Evolutionary conservation across 2,113 vertebrate genomes (phyloP).

Genomic region (Rhegmatorhina hoffmannsi): DNA sequence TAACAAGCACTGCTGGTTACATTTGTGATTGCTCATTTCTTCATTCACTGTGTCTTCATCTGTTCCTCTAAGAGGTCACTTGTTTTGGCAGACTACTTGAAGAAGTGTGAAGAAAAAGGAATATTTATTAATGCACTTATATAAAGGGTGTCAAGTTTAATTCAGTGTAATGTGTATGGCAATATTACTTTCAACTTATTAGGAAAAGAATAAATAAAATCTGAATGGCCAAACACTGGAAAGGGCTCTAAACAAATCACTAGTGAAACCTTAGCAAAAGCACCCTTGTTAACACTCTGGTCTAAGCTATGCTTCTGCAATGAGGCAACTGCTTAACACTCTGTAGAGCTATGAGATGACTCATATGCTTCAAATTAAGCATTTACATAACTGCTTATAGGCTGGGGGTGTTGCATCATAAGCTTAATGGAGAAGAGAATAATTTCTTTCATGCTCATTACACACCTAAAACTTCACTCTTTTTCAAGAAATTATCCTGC

Average conservation of each 20-base stretch:
- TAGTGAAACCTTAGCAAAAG: not conserved
- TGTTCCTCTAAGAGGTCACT: not conserved
- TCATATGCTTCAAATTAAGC: constrained; percentile 33
- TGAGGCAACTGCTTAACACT: constrained; percentile 6
- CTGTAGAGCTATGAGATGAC: not conserved
- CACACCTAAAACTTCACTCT: not conserved
- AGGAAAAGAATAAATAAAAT: constrained; percentile 36
- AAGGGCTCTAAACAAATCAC: not conserved
- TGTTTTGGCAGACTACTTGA: not conserved
- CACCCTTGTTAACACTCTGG: not conserved
- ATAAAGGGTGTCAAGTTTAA: not conserved
- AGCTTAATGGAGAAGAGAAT: not conserved
- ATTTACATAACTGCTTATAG: constrained; percentile 42
- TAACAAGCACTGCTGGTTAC: not conserved
- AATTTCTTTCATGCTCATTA: not conserved
- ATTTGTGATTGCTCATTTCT: constrained; percentile 7
- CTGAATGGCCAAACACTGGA: not conserved
- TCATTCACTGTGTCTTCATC: not conserved
- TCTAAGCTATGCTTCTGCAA: not conserved
- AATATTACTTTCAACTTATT: not conserved
- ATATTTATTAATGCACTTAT: constrained; percentile 12
- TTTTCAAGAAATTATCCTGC: not conserved
- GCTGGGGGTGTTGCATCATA: not conserved
- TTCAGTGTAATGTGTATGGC: not conserved
- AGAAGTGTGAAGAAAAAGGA: constrained; percentile 1